Evolutionary conservation across 2,888 invertebrate species (phyloP).

Genomic region (Lasioglossum pauxillum): DNA sequence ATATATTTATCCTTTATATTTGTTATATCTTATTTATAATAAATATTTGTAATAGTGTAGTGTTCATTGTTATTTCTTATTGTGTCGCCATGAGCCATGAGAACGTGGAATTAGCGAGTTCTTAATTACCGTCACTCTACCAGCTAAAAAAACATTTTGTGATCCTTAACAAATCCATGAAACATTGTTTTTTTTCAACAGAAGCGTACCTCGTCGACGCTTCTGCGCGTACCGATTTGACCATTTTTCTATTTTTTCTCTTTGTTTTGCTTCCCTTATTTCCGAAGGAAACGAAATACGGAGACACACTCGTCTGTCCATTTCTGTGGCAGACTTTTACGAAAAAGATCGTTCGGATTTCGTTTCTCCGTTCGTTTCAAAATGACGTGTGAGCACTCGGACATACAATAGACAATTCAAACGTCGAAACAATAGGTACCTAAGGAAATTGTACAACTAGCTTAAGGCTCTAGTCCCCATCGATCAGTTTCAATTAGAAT

Average conservation of each 20-base stretch:
- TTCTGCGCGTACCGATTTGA: constrained; percentile 26
- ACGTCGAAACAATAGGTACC: constrained; percentile 67
- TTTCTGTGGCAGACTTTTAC: constrained; percentile 26
- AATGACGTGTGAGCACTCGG: constrained; percentile 60
- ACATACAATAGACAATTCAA: constrained; percentile 64
- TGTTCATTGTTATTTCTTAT: constrained; percentile 76
- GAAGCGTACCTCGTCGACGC: constrained; percentile 50
- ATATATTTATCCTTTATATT: constrained; percentile 77
- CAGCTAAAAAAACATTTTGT: constrained; percentile 71
- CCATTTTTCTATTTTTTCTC: constrained; percentile 4
- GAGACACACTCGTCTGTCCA: constrained; percentile 27
- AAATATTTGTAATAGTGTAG: constrained; percentile 76
- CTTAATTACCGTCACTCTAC: constrained; percentile 69
- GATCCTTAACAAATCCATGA: constrained; percentile 63
- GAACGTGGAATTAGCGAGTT: constrained; percentile 75
- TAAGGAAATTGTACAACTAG: constrained; percentile 70
- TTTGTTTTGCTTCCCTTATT: constrained; percentile 8
- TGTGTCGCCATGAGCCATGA: constrained; percentile 74
- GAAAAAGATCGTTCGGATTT: constrained; percentile 10
- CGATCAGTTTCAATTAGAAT: constrained; percentile 67
- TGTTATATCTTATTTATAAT: constrained; percentile 75
- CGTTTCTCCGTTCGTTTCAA: constrained; percentile 27
- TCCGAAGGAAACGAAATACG: constrained; percentile 36
- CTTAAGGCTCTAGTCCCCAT: constrained; percentile 69
- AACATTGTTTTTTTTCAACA: constrained; percentile 43